Conservation (phyloP, 92 coral and sea anemone species). For the Phenganax marumi region DNA sequence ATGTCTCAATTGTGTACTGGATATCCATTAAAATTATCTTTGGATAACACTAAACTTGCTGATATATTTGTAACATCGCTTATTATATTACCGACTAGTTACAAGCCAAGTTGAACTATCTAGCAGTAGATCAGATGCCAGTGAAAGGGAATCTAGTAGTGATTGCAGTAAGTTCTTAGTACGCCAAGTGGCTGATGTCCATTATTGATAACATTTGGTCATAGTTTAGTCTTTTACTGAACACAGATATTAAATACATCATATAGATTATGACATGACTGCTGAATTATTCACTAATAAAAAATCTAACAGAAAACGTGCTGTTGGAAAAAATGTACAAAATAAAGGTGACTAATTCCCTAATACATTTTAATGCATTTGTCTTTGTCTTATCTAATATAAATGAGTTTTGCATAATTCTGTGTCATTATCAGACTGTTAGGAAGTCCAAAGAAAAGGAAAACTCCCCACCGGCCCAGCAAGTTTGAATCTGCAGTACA, state of each 20-base stretch:
- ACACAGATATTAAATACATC: not conserved
- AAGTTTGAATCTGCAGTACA: slow-evolving; percentile 27
- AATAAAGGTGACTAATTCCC: too few relatives aligned
- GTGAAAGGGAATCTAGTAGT: not conserved
- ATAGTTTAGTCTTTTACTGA: too few relatives aligned
- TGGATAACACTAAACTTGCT: too few relatives aligned
- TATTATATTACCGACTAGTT: not conserved
- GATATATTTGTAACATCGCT: too few relatives aligned
- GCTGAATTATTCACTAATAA: too few relatives aligned
- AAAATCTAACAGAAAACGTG: too few relatives aligned
- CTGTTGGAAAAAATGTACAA: too few relatives aligned
- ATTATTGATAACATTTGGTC: too few relatives aligned
- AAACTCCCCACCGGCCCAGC: slow-evolving; percentile 14
- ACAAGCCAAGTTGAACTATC: not conserved
- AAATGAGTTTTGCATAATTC: not conserved
- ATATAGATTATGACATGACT: not conserved
- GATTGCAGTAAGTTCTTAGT: not conserved
- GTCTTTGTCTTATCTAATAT: not conserved
- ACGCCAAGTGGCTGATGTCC: too few relatives aligned
- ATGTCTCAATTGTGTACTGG: too few relatives aligned
- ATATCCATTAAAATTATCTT: too few relatives aligned
- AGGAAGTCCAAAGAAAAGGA: slow-evolving; percentile 23
- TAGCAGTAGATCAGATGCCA: not conserved
- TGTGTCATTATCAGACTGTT: not conserved
- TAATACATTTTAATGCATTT: not conserved